Evolutionary conservation across 1,140 invertebrate genomes (phyloP).

Genomic region (Rhagoletis pomonella): DNA sequence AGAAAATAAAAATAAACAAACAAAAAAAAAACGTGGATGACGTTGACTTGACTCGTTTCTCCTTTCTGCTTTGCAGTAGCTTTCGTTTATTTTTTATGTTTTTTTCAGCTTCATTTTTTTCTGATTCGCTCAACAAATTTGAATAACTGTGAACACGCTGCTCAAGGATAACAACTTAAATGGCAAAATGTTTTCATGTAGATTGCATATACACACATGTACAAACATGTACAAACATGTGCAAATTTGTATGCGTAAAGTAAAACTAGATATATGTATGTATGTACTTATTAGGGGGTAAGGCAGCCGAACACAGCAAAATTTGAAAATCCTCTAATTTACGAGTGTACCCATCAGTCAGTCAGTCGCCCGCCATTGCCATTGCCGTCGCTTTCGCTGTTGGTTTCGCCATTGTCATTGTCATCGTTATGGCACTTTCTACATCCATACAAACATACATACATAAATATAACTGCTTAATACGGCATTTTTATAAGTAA

Average conservation of each 20-base stretch:
- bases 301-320: not conserved
- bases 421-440: not conserved
- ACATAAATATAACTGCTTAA: not conserved
- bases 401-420: slow-evolving; percentile 7
- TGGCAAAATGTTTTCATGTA: slow-evolving; percentile 27
- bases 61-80: not conserved
- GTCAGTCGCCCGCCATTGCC: slow-evolving; percentile 25
- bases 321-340: slow-evolving; percentile 45
- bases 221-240: not conserved
- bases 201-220: not conserved
- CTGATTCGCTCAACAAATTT: slow-evolving; percentile 21
- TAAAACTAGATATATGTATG: not conserved
- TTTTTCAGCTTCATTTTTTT: slow-evolving; percentile 8
- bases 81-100: slow-evolving; percentile 7
- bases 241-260: not conserved
- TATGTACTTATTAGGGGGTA: not conserved
- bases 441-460: not conserved
- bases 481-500: not conserved
- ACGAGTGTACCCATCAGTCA: slow-evolving; percentile 50
- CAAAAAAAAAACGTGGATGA: not conserved
- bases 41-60: not conserved
- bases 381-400: not conserved
- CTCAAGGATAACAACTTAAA: slow-evolving; percentile 47
- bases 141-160: slow-evolving; percentile 51
- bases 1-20: too few relatives aligned